A percentile compares a stretch with the other conserved stretches of the same genome.
These are phyloP conservation scores for Nephrotoma flavescens DNA, from an alignment of 2,888 invertebrate genomes.

Conservation along the genomic window DNA sequence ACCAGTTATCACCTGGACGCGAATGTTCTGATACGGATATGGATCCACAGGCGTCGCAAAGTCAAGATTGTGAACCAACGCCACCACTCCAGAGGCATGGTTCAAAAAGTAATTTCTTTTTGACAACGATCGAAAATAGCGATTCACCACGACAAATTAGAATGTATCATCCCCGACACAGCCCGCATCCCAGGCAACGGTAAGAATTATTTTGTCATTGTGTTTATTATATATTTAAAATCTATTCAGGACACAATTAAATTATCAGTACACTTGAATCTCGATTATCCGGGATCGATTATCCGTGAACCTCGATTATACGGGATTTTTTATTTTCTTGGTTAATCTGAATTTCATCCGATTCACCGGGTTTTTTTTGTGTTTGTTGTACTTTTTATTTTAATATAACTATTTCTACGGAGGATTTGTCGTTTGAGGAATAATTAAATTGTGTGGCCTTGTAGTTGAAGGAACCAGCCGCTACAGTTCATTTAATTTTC, in stretches of 20 bases:
- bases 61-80: slow-evolving; percentile 85
- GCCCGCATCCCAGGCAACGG: slow-evolving; percentile 67
- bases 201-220: slow-evolving; percentile 17
- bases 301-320: no score
- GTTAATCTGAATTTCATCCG: no score
- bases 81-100: slow-evolving; percentile 76
- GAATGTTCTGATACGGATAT: slow-evolving; percentile 71
- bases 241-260: neutral
- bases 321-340: no score
- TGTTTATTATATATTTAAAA: neutral
- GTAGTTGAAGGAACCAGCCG: no score
- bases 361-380: no score
- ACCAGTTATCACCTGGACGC: slow-evolving; percentile 67
- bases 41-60: slow-evolving; percentile 82
- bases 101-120: slow-evolving; percentile 68
- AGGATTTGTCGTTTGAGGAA: no score
- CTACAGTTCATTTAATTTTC: no score
- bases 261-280: neutral
- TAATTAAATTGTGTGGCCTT: no score
- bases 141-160: slow-evolving; percentile 38
- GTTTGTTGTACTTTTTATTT: no score
- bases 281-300: no score
- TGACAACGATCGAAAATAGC: slow-evolving; percentile 46
- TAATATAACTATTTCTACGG: no score
- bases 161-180: slow-evolving; percentile 44